Base-by-base conservation (phyloP, 1,140 invertebrate species). In the Varroa destructor region DNA sequence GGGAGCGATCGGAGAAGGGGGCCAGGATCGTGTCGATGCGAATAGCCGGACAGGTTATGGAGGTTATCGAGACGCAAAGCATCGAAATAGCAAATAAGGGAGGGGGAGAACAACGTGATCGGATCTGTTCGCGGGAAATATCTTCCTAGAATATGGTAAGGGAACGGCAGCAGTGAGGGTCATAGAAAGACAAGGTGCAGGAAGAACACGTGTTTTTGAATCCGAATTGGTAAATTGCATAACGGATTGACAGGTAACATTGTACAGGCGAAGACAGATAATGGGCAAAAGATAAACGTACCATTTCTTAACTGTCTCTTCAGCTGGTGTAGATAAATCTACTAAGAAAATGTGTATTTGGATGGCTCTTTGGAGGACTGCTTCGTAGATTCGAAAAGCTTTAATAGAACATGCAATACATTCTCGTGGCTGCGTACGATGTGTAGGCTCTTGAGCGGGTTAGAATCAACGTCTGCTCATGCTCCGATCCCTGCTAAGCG, bases 101-200 rank as follows among this genome's bases (percentile, higher is more conserved):
- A n/a, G n/a, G 55, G 10, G 55, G n/a, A 12, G 55, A 56, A 56
- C 55, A n/a, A 56, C n/a, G 55, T 12, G 55, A n/a, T 56, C n/a
- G 10, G n/a, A n/a, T 12, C 10, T 12, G 55, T 12, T 12, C 10
- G n/a, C 55, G n/a, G 10, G 10, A 12, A 25, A 58, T 42, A 25
- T 6, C 42, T 58, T 25, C 4, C 57, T 58, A 12, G 55, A 12
- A 56, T 56, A n/a, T 12, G 55, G 14, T 42, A 58, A 37, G 4
- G 57, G 57, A 58, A 40, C 10, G 10, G 55, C 10, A 56, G 55
- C 10, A 14, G 42, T 37, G 42, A 58, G 3, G 12, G 57, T 5
- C 57, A 58, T 4, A 58, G 57, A 40, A 58, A 40, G 42, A 56
- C 55, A 56, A 56, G 55, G 55, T 12, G 55, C n/a, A 58, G 57